Base-by-base conservation (phyloP, 1,140 invertebrate species). In the Apis cerana region DNA sequence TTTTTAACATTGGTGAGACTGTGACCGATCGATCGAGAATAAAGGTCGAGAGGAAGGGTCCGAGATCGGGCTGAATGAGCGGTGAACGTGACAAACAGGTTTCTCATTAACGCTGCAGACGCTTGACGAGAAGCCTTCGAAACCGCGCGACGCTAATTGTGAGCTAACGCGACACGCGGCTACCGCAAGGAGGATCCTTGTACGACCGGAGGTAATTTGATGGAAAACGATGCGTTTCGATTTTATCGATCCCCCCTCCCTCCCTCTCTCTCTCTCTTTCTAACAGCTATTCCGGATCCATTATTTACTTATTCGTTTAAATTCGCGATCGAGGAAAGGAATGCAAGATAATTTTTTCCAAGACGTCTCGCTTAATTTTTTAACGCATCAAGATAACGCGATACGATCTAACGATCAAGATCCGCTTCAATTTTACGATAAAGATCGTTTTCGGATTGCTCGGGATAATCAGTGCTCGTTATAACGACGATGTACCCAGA, bases 101-200 rank as follows among this genome's bases (percentile, higher is more conserved):
- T 82, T 82, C 80, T 82, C 80, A 68, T 82, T 82, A 82, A 82
- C 80, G 64, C 23, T 61, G 64, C 80, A 68, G 72, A 27, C 27
- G 27, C 65, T 82, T 76, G 80, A 75, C 80, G 80, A 81, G 72
- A 76, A 68, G 80, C 64, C 72, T 76, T 76, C 74, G 72, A 82
- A 82, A 59, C 64, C 62, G 62, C 54, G 71, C 62, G 80, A 75
- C 80, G 74, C 80, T 76, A 76, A 82, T 76, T 76, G 64, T 68
- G 19, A 76, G 43, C 64, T 68, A 82, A 81, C 62, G 80, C 72
- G 80, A 76, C 72, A 68, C 71, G 64, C 64, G 62, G 80, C 80
- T 82, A 82, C 80, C 64, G 52, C 23, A 43, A 1, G 1, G 9
- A 9, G 58, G 67, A 56, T 52, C 19, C 62, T 21, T 13, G 4